These are phyloP conservation scores for Diorhabda sublineata DNA, from an alignment of 1,140 invertebrate genomes.

Conservation along the genomic window DNA sequence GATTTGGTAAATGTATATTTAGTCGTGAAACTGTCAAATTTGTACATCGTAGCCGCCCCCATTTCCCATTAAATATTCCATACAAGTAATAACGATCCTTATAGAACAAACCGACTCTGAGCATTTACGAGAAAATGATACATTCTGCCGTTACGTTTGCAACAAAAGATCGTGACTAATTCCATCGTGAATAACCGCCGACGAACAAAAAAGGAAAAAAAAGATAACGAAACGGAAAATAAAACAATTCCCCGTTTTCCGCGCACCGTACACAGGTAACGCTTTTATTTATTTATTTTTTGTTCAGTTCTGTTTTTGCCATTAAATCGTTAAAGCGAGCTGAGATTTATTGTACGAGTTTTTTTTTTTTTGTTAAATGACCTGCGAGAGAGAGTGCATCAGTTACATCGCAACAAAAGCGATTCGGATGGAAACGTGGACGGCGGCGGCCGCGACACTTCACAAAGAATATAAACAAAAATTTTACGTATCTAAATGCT, in stretches of 20 bases:
- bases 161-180: slow-evolving; percentile 1
- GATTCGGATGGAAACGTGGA: background rate
- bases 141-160: background rate
- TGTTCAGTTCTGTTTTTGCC: slow-evolving; percentile 8
- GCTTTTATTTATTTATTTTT: slow-evolving; percentile 2
- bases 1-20: no score
- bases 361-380: slow-evolving; percentile 8
- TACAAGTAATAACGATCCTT: no score
- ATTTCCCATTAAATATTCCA: no score
- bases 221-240: background rate
- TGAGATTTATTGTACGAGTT: slow-evolving; percentile 10
- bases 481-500: no score
- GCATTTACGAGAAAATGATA: no score
- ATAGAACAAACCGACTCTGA: no score
- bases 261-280: background rate
- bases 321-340: slow-evolving; percentile 5
- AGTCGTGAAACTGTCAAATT: no score
- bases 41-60: no score
- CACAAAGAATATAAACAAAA: no score
- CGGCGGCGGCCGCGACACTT: no score
- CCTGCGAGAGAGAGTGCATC: background rate
- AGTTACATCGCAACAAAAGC: background rate
- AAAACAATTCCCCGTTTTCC: slow-evolving; percentile 1
- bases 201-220: background rate
- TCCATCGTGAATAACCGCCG: background rate